Base-by-base conservation (phyloP, 2,888 invertebrate genomes). In the Leptopilina syphax region DNA sequence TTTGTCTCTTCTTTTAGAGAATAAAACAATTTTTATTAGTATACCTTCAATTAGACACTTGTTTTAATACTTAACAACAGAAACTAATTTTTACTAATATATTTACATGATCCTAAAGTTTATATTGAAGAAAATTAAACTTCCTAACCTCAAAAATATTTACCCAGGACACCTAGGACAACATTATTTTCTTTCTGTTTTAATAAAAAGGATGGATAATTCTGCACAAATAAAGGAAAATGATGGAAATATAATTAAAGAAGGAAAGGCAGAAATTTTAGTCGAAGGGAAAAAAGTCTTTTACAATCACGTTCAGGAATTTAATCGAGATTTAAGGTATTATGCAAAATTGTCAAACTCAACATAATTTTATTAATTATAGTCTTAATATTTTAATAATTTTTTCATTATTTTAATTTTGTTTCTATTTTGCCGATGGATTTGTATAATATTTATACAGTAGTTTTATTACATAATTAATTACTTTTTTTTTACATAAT, bases 271-370 rank as follows among this genome's bases (percentile, higher is more conserved):
- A 0, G 94, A 95, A 89, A 95, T 98, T 82, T 92, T 94, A 77
- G 94, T 96, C 1, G 91, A 92, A 47, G 93, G 93, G 67, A 95
- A 96, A 60, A 95, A 96, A 89, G 98, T 99, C 0, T 99, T 99
- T 92, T 99, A 99, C 90, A 99, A 99, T 93, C 97, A 99, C 0
- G 99, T 99, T 0, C 98, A 99, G 92, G 98, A 99, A 92, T 99
- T 99, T 89, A 99, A 99, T 91, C 94, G 99, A 84, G 99, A 99
- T 93, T 93, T 99, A 76, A 96, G 95, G 94, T 94, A 34, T 34
- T 34, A 88, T 12, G 68, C 27, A 65, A 81, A 34, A 54, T 65
- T 1, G 5, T n/a, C 2, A 77, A 63, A 73, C 41, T 6, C 13
- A 44, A 47, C 0, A 18, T 18, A 18, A 3, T 34, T 34, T 34